Percentiles rank a stretch among this genome's conserved stretches.
Conservation (phyloP, 2,113 vertebrate genomes). For the rabbit (Oryctolagus cuniculus) region mOryCun1.1 NC_091433.1:135069001-135069500, state of each 20-base stretch:
- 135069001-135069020: conserved; percentile 64
- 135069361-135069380: neutral
- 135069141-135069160: conserved; percentile 47
- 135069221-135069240: neutral
- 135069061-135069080: conserved; percentile 73
- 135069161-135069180: conserved; percentile 62
- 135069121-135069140: conserved; percentile 57
- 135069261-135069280: conserved; percentile 29
- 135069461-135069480: neutral
- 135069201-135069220: conserved; percentile 63
- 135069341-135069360: neutral
- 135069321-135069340: neutral
- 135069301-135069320: neutral
- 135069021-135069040: conserved; percentile 63
- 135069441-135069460: conserved; percentile 8
- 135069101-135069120: conserved; percentile 61
- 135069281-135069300: neutral
- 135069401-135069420: neutral
- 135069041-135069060: conserved; percentile 65
- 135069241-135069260: neutral
- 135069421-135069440: neutral
- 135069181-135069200: conserved; percentile 53
- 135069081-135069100: conserved; percentile 66
- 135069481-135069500: neutral
- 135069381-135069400: neutral